Conservation (phyloP, 2,888 invertebrate species). For the Tetranychus truncatus region DNA sequence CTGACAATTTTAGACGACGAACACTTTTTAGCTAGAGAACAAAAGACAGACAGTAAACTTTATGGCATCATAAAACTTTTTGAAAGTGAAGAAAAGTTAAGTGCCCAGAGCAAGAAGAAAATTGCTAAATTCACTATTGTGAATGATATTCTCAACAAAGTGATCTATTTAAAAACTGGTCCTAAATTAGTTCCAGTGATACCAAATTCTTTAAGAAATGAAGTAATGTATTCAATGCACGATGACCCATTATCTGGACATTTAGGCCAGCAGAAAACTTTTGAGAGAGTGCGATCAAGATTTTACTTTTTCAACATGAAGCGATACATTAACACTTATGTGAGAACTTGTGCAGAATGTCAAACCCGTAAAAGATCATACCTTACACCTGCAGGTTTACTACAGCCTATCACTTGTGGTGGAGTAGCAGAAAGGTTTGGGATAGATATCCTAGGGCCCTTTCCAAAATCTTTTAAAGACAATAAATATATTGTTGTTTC, state of each 20-base stretch:
- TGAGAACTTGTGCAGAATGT: not conserved
- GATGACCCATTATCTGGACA: constrained; percentile 21
- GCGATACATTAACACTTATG: constrained; percentile 14
- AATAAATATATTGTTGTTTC: constrained; percentile 24
- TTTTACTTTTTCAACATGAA: constrained; percentile 16
- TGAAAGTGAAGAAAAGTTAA: no score
- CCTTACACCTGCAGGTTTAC: constrained; percentile 5
- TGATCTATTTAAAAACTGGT: not conserved
- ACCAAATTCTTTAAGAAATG: constrained; percentile 19
- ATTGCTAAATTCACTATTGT: no score
- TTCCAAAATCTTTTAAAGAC: constrained; percentile 18
- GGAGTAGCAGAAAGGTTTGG: constrained; percentile 16
- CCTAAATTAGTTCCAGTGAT: constrained; percentile 10
- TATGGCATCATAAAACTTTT: no score
- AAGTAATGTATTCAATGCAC: constrained; percentile 23
- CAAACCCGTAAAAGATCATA: constrained; percentile 17
- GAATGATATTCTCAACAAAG: constrained; percentile 3
- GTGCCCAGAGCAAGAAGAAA: no score
- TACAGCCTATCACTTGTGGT: constrained; percentile 15
- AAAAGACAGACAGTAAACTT: not conserved
- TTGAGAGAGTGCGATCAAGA: constrained; percentile 2
- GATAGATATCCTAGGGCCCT: constrained; percentile 23
- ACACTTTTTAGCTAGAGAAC: not conserved
- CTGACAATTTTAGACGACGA: no score
- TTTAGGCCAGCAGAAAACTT: constrained; percentile 16